phyloP scores from a whole-genome alignment of 2,113 vertebrate species.

The Mellivora capensis region DNA sequence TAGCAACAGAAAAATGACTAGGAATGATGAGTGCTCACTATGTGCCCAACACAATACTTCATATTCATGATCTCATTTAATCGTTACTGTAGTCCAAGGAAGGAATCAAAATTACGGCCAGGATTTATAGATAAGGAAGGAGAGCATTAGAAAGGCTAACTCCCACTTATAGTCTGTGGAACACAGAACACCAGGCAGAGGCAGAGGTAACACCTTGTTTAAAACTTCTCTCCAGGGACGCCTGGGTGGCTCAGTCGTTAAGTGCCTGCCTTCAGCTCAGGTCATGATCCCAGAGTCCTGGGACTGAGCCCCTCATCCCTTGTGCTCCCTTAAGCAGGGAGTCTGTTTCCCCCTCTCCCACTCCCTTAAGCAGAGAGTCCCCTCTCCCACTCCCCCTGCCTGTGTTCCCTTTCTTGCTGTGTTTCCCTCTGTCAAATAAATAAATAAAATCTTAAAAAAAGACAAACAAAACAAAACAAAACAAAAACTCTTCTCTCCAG shows the following conservation, averaged over 20 bases:
- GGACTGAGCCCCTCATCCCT: no score
- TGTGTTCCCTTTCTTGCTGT: no score
- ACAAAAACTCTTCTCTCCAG: neutral
- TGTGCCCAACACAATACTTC: neutral
- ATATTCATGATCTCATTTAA: neutral
- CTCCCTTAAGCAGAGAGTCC: no score
- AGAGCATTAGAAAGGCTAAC: neutral
- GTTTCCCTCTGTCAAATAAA: no score
- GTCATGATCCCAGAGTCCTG: neutral
- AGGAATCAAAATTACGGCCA: neutral
- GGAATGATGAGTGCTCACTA: neutral
- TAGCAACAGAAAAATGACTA: neutral
- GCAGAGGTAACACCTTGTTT: neutral
- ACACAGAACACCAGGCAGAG: neutral
- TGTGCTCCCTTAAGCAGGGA: no score
- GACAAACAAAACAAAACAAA: no score
- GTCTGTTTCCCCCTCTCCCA: no score
- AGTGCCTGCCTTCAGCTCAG: neutral
- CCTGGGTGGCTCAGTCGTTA: neutral
- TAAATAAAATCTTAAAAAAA: no score
- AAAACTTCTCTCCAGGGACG: neutral
- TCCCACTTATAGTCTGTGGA: neutral
- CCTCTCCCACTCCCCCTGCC: no score
- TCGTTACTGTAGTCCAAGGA: neutral
- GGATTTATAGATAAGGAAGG: neutral